Evolutionary conservation across 2,888 invertebrate genomes (phyloP).

Genomic region (Hypomecis punctinalis): DNA sequence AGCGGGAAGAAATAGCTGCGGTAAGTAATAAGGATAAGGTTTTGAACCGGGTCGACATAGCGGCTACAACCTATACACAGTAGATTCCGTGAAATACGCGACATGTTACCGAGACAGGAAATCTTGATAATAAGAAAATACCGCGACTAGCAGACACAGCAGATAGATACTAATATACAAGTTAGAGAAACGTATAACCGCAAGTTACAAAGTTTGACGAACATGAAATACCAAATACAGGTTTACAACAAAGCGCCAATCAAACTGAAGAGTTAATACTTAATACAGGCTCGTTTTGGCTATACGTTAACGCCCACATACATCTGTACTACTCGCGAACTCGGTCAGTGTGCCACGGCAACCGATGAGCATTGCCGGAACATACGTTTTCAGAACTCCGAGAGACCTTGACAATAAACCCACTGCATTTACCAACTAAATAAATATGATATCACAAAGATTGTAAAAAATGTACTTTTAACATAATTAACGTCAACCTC

Average conservation of each 20-base stretch:
- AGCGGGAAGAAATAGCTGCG: slow-evolving; percentile 29
- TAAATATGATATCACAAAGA: slow-evolving; percentile 28
- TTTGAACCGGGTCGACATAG: slow-evolving; percentile 48
- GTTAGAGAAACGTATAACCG: slow-evolving; percentile 21
- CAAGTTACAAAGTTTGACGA: slow-evolving; percentile 27
- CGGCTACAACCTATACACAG: slow-evolving; percentile 42
- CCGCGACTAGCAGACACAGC: slow-evolving; percentile 14
- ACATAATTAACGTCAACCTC: slow-evolving; percentile 28
- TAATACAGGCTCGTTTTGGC: slow-evolving; percentile 48
- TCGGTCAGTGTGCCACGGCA: slow-evolving; percentile 81
- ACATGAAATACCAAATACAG: slow-evolving; percentile 25
- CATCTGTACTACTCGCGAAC: slow-evolving; percentile 66
- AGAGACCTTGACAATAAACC: slow-evolving; percentile 61
- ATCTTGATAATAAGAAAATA: slow-evolving; percentile 39
- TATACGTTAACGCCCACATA: slow-evolving; percentile 66
- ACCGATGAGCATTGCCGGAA: slow-evolving; percentile 73
- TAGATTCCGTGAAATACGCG: slow-evolving; percentile 50
- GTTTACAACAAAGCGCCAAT: slow-evolving; percentile 41
- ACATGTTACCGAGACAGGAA: slow-evolving; percentile 36
- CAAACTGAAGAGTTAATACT: slow-evolving; percentile 39
- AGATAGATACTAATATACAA: slow-evolving; percentile 6
- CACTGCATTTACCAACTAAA: slow-evolving; percentile 34
- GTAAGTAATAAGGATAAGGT: slow-evolving; percentile 37
- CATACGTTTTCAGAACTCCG: slow-evolving; percentile 53
- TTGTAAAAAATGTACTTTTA: slow-evolving; percentile 21